Evolutionary conservation across 2,797 vertebrate species (phyloP).

Genomic region (Pseudomugil tenellus): DNA sequence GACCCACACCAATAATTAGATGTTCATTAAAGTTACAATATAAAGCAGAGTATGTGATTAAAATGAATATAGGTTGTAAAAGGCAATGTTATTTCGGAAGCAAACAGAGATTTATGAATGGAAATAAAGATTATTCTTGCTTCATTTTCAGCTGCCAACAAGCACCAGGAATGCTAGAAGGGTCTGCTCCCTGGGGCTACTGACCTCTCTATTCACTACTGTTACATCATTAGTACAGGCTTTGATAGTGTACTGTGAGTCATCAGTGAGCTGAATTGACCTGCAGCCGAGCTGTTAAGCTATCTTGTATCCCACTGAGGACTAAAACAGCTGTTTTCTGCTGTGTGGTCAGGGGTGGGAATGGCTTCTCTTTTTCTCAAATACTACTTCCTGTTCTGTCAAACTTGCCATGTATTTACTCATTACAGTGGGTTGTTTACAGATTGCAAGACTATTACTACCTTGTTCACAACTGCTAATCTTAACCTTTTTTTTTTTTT

Average conservation of each 20-base stretch:
- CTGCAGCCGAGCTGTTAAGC: conserved; percentile 20
- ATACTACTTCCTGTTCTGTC: neutral
- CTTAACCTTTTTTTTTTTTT: neutral
- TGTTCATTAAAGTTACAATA: neutral
- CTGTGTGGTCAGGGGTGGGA: neutral
- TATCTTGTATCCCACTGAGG: neutral
- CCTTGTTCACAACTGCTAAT: neutral
- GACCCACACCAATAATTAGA: neutral
- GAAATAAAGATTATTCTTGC: neutral
- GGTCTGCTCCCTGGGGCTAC: conserved; percentile 16
- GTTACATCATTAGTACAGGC: conserved; percentile 51
- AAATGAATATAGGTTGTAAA: neutral
- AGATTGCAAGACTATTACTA: neutral
- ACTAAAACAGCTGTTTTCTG: conserved; percentile 17
- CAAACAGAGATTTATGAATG: conserved; percentile 4
- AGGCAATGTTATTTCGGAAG: neutral
- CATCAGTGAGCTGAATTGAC: conserved; percentile 33
- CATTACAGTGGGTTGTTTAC: too few relatives aligned
- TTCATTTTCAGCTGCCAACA: conserved; percentile 10
- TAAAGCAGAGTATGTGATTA: neutral
- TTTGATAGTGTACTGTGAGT: conserved; percentile 46
- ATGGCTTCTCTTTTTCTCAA: neutral
- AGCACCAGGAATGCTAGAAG: conserved; percentile 26
- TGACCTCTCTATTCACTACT: conserved; percentile 45
- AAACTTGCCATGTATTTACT: neutral